Percentiles rank a stretch among this genome's conserved stretches.
These are phyloP conservation scores for Amphilophus citrinellus DNA, from an alignment of 2,113 vertebrate genomes.

Conservation along the genomic window DNA sequence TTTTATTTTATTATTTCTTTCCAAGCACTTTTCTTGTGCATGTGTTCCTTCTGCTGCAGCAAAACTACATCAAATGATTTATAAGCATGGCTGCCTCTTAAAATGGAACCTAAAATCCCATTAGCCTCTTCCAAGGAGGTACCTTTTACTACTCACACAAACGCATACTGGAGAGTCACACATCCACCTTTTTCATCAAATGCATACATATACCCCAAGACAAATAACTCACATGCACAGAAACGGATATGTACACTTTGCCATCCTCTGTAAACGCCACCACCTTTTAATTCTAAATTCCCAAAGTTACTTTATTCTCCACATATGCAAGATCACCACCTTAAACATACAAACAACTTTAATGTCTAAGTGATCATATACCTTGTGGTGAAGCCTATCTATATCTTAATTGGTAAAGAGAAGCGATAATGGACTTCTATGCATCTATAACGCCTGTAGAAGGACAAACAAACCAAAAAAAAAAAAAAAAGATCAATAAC, in stretches of 20 bases:
- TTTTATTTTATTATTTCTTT: neutral
- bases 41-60: conserved; percentile 50
- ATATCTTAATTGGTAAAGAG: conserved; percentile 75
- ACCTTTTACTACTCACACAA: conserved; percentile 15
- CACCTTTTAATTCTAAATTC: neutral
- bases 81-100: conserved; percentile 66
- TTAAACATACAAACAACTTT: conserved; percentile 8
- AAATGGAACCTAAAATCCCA: conserved; percentile 63
- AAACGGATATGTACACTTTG: neutral
- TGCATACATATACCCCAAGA: neutral
- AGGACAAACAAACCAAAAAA: neutral
- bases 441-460: neutral
- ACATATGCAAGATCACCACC: neutral
- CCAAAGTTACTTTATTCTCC: neutral
- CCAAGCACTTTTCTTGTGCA: conserved; percentile 21
- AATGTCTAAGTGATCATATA: conserved; percentile 30
- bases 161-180: neutral
- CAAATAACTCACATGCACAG: neutral
- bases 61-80: conserved; percentile 65
- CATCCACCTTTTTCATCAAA: neutral
- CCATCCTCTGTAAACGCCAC: neutral
- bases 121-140: conserved; percentile 37
- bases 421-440: conserved; percentile 51
- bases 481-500: neutral
- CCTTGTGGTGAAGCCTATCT: conserved; percentile 50